Percentiles rank a stretch among this genome's conserved stretches.
phyloP scores from a whole-genome alignment of 2,797 vertebrate genomes.

The Mormyrops attenuatus region DNA sequence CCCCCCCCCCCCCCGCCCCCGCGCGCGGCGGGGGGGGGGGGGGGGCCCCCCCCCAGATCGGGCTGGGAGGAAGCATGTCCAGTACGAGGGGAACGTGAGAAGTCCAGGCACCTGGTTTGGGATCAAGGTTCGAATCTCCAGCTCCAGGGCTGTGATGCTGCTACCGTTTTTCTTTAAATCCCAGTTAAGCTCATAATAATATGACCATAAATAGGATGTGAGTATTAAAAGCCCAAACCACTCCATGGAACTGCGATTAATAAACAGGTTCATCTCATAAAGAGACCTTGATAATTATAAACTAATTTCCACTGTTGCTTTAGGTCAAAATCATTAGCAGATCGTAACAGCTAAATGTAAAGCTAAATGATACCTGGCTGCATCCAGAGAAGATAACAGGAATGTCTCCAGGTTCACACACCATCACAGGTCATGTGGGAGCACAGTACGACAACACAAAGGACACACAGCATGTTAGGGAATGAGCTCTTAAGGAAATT shows the following conservation, averaged over 20 bases:
- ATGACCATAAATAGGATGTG: neutral
- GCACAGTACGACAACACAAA: neutral
- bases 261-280: conserved; percentile 9
- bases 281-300: conserved; percentile 12
- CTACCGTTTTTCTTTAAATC: neutral
- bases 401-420: neutral
- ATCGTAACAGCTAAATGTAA: conserved; percentile 10
- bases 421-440: no score
- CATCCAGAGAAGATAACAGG: neutral
- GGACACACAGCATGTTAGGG: neutral
- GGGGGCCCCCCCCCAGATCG: no score
- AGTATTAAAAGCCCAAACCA: neutral
- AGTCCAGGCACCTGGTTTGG: neutral
- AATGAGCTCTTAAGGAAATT: neutral
- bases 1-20: no score
- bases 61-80: neutral
- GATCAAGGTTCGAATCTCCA: neutral
- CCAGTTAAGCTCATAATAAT: neutral
- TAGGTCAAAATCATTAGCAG: conserved; percentile 22
- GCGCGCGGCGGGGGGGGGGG: no score
- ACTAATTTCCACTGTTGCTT: neutral
- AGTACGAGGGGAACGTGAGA: neutral
- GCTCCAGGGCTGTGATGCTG: neutral
- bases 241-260: neutral
- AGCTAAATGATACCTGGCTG: conserved; percentile 13